Conservation (phyloP, 2,888 invertebrate genomes). For the Ochropleura leucogaster region DNA sequence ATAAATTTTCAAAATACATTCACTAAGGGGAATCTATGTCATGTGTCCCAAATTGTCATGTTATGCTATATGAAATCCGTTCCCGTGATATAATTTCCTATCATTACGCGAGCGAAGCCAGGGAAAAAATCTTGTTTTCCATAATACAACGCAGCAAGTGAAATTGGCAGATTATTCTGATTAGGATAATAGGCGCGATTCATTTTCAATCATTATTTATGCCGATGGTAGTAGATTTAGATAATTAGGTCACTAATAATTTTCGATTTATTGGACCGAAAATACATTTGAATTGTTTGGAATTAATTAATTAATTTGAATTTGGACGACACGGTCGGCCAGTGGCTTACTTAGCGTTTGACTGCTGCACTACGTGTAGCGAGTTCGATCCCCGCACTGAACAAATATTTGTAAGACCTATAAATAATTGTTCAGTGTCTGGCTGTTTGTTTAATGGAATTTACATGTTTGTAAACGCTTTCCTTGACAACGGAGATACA, state of each 20-base stretch:
- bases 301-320: not conserved
- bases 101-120: not conserved
- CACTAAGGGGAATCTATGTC: not conserved
- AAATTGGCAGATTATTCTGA: slow-evolving; percentile 52
- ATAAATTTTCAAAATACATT: not conserved
- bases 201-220: slow-evolving; percentile 42
- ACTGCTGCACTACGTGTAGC: no score
- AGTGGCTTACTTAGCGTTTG: no score
- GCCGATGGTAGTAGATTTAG: slow-evolving; percentile 26
- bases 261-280: slow-evolving; percentile 26
- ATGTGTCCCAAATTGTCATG: not conserved
- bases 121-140: slow-evolving; percentile 55
- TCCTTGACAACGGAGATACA: no score
- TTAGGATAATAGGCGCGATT: slow-evolving; percentile 38
- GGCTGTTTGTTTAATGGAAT: no score
- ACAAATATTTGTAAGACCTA: no score
- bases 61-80: not conserved
- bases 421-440: no score
- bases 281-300: slow-evolving; percentile 29
- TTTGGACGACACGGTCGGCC: no score
- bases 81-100: not conserved
- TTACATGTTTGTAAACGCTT: no score
- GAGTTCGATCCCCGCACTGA: no score
- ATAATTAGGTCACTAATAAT: slow-evolving; percentile 39
- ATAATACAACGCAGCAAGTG: slow-evolving; percentile 60